Base-by-base conservation (phyloP, 2,113 vertebrate genomes). In the Chinchilla lanigera region DNA sequence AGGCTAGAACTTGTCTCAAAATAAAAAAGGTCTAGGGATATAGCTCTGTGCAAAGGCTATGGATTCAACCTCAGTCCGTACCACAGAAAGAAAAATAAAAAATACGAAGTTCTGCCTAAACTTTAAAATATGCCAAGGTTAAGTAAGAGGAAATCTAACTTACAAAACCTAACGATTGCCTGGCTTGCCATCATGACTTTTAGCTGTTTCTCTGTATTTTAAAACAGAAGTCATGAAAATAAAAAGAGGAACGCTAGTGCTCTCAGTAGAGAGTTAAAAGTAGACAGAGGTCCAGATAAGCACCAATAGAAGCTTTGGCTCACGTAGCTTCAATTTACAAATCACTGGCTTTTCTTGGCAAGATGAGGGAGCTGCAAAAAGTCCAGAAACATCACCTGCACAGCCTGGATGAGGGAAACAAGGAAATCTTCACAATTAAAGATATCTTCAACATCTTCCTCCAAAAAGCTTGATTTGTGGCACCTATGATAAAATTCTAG, bases 321-420 rank as follows among this genome's bases (percentile, higher is more conserved):
- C 95, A 98, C 94, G 94, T 78, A 90, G 97, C 94, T 97, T 96
- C 90, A 82, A 82, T 97, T 96, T 96, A 94, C 94, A 86, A 96
- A 97, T 94, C 95, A 78, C 61, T 95, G 92, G 88, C 93, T 97
- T 96, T 97, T 97, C 94, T 92, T 95, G 92, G 95, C 96, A 97
- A 77, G 19, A 60, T 7, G 35, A 20, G 71, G 94, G 75, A 26
- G 44, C 47, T 63, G 26, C 20, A 63, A 82, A 75, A 33, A 77
- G 38, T 86, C 84, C 84, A 71, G 75, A 89, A 69, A 81, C 38
- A 63, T 47, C 0, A 24, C 44, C 60, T 56, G 60, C 24, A 33
- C 38, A 88, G 67, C 65, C 90, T 96, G 50, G 63, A 96, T 44
- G 58, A 89, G 65, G 50, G 85, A 82, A 85, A 96, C 13, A 94